phyloP scores from a whole-genome alignment of 2,797 vertebrate genomes.

The Phoebastria nigripes region DNA sequence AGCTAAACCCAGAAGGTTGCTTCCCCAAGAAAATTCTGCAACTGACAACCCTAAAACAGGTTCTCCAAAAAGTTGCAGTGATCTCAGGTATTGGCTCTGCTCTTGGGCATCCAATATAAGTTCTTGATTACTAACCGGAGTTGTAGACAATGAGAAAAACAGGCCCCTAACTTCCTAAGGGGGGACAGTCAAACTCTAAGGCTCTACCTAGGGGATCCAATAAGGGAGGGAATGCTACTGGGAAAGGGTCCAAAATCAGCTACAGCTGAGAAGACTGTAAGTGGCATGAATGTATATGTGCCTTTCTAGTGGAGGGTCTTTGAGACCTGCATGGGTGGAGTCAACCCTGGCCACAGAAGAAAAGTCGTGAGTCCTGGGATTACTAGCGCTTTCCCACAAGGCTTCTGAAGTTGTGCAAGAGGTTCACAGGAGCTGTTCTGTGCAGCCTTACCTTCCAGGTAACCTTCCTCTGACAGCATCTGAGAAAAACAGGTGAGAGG shows the following conservation, averaged over 20 bases:
- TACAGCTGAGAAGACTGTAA: neutral
- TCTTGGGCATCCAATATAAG: neutral
- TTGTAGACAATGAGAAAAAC: neutral
- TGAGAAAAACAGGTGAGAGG: neutral
- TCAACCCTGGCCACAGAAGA: neutral
- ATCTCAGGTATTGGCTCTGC: neutral
- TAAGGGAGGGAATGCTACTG: neutral
- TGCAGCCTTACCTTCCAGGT: neutral
- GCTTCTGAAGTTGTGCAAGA: neutral
- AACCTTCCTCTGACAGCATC: neutral
- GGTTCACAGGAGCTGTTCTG: neutral
- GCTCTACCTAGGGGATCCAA: neutral
- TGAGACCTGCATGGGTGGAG: neutral
- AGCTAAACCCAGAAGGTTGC: neutral
- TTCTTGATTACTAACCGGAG: neutral
- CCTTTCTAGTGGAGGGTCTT: neutral
- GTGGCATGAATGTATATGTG: rapidly evolving
- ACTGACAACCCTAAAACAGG: neutral
- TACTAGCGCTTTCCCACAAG: neutral
- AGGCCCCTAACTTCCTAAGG: neutral
- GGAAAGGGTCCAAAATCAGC: neutral
- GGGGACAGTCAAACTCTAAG: neutral
- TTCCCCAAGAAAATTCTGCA: neutral
- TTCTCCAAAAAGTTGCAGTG: neutral
- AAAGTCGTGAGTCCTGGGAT: neutral